These are phyloP conservation scores for Drosophila arawakana DNA, from an alignment of 1,140 invertebrate genomes.

Conservation along the genomic window DNA sequence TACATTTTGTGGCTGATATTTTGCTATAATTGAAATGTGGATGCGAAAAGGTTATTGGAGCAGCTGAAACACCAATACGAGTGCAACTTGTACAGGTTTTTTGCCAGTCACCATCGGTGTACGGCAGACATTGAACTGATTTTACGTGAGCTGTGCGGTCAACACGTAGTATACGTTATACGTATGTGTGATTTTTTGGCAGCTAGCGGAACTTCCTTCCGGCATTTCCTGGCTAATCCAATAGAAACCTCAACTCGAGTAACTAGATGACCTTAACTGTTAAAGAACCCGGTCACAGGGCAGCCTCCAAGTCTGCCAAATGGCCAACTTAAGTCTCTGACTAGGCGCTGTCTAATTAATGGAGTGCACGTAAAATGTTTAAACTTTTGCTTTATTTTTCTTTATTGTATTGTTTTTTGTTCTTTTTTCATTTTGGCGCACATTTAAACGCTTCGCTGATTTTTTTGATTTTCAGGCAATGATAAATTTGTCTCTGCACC, in stretches of 20 bases:
- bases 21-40: slow-evolving; percentile 40
- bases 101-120: slow-evolving; percentile 13
- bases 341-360: slow-evolving; percentile 65
- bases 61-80: slow-evolving; percentile 24
- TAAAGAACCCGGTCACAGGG: slow-evolving; percentile 57
- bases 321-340: slow-evolving; percentile 16
- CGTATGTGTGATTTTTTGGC: slow-evolving; percentile 12
- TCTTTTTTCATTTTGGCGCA: slow-evolving; percentile 46
- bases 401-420: slow-evolving; percentile 21
- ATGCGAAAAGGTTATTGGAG: slow-evolving; percentile 73
- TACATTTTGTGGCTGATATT: slow-evolving; percentile 11
- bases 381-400: slow-evolving; percentile 37
- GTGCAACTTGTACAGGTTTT: slow-evolving; percentile 12
- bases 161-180: slow-evolving; percentile 12
- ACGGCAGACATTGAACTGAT: slow-evolving; percentile 49
- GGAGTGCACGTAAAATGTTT: slow-evolving; percentile 67
- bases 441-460: slow-evolving; percentile 76
- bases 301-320: slow-evolving; percentile 35
- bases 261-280: slow-evolving; percentile 64
- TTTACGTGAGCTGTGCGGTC: slow-evolving; percentile 34
- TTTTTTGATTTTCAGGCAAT: slow-evolving; percentile 57
- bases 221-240: slow-evolving; percentile 57
- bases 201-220: slow-evolving; percentile 73
- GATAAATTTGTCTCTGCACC: slow-evolving; percentile 61
- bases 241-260: slow-evolving; percentile 24